Base-by-base conservation (phyloP, 1,140 invertebrate species). In the Trachymyrmex cornetzi region DNA sequence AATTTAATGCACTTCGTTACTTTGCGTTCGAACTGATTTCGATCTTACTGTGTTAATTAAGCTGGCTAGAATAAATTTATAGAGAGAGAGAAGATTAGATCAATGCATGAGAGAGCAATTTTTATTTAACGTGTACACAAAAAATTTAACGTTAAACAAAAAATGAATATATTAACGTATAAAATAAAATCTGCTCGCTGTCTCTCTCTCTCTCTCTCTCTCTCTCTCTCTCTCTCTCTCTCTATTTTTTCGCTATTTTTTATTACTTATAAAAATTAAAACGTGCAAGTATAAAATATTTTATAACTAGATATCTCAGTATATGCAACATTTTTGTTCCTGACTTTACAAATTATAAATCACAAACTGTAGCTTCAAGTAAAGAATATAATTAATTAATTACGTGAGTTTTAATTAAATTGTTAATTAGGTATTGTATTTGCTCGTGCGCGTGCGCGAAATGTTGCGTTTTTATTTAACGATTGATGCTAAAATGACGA, bases 21-120 rank as follows among this genome's bases (percentile, higher is more conserved):
- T 53, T 66, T n/a, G 6, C 38, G 22, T 69, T 61, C 19, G 12
- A 69, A 59, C 53, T 81, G 1, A 55, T 61, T 86, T 87, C 24
- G 12, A 50, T 61, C 30, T 1, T 22, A 57, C 14, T 50, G 50
- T 57, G 61, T 88, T 81, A 69, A 80, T 80, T 19, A 34, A 80
- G 3, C 16, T 63, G 24, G 16, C 11, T 34, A 4, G 9, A 50
- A 53, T 22, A 34, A 66, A 79, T 30, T n/a, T 64, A 14, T 66
- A 48, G 12, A 64, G 24, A 48, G 3, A 48, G 12, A 64, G 24
- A 48, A 6, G 1, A 27, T 69, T 30, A n/a, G 7, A 11, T n/a
- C 22, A 9, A 30, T 44, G 24, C 22, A 7, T 66, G 7, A n/a
- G 5, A 34, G 3, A 59, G 4, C 2, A 59, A 38, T 77, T 61